phyloP scores from a whole-genome alignment of 1,140 invertebrate species.

The Tetragnatha versicolor region DNA sequence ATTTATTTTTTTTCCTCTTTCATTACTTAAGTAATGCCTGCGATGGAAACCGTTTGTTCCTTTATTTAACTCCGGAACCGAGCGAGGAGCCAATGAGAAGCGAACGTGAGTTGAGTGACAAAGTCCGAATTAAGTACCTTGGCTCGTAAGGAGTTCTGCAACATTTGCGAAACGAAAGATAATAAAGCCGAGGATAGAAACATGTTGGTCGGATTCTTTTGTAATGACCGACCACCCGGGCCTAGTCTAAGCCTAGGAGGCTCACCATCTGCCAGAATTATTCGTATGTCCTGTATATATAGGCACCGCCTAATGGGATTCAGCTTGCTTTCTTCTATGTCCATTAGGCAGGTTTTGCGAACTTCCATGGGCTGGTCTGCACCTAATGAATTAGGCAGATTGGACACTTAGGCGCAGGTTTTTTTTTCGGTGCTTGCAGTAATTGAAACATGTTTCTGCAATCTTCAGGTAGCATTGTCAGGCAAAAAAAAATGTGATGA shows the following conservation, averaged over 20 bases:
- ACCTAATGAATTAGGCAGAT: too few species aligned
- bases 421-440: too few species aligned
- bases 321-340: too few species aligned
- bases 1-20: slow-evolving; percentile 23
- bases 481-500: too few species aligned
- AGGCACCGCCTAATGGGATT: too few species aligned
- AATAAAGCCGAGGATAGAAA: slow-evolving; percentile 38
- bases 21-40: slow-evolving; percentile 48
- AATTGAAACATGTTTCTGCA: too few species aligned
- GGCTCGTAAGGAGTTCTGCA: slow-evolving; percentile 18
- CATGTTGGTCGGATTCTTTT: slow-evolving; percentile 20
- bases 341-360: too few species aligned
- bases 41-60: slow-evolving; percentile 43
- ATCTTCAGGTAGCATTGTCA: too few species aligned
- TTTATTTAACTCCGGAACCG: slow-evolving; percentile 23
- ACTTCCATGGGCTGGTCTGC: too few species aligned
- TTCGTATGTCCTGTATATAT: too few species aligned
- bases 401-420: too few species aligned
- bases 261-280: slow-evolving; percentile 31
- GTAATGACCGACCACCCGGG: not conserved
- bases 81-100: slow-evolving; percentile 29
- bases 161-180: slow-evolving; percentile 11
- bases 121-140: slow-evolving; percentile 48
- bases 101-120: slow-evolving; percentile 44
- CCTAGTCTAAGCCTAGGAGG: slow-evolving; percentile 14